Conservation (phyloP, 1,140 invertebrate genomes). For the Luehdorfia chinensis region DNA sequence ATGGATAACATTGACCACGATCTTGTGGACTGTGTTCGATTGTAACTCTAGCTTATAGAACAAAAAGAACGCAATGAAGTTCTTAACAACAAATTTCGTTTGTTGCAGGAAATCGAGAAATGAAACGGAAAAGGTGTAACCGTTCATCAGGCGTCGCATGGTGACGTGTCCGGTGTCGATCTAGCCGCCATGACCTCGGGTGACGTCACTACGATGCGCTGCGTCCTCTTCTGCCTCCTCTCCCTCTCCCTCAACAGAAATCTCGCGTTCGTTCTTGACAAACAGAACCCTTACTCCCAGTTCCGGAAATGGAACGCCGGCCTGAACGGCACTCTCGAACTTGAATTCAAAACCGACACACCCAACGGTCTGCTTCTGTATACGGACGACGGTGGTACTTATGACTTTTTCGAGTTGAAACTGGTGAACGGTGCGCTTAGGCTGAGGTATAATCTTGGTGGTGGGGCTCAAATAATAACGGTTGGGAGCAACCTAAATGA, state of each 20-base stretch:
- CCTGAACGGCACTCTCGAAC: conserved; percentile 90
- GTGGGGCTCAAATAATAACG: conserved; percentile 91
- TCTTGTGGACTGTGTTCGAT: too few relatives aligned
- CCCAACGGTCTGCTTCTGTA: conserved; percentile 93
- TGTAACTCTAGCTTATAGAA: too few relatives aligned
- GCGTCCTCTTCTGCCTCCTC: conserved; percentile 61
- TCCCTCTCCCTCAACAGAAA: conserved; percentile 57
- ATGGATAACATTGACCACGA: too few relatives aligned
- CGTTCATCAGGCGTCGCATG: conserved; percentile 41
- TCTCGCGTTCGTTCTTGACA: conserved; percentile 86
- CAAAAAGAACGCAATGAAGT: too few relatives aligned
- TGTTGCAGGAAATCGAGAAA: conserved; percentile 63
- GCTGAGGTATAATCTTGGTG: conserved; percentile 91
- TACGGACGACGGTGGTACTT: conserved; percentile 95
- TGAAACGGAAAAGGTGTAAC: conserved; percentile 62
- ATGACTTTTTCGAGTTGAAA: conserved; percentile 97
- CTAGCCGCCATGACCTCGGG: conserved; percentile 36
- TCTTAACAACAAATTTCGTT: too few relatives aligned
- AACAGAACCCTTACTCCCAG: conserved; percentile 91
- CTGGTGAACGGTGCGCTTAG: conserved; percentile 93
- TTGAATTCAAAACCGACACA: conserved; percentile 95
- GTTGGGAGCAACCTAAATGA: conserved; percentile 92
- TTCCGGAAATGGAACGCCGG: conserved; percentile 94
- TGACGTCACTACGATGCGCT: conserved; percentile 58
- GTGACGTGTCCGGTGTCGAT: conserved; percentile 39